Conservation (phyloP, 2,797 vertebrate genomes). For the Cynopterus sphinx region DNA sequence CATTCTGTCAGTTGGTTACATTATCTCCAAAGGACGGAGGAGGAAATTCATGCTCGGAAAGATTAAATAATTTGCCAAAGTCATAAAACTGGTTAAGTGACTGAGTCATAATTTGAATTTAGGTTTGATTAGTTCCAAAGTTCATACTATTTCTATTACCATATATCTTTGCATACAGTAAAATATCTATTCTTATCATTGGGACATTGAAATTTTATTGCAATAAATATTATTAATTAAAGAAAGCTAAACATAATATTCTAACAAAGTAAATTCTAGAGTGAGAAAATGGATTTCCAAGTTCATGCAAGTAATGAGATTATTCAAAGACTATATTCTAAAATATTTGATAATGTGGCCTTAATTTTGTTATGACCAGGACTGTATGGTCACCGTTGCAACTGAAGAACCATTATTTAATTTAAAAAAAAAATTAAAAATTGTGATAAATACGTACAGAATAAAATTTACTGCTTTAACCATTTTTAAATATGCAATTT, state of each 20-base stretch:
- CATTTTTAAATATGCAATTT: background rate
- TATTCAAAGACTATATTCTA: background rate
- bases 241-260: background rate
- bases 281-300: background rate
- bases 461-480: background rate
- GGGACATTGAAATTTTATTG: background rate
- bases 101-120: background rate
- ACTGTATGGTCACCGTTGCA: too few species aligned
- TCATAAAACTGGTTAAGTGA: background rate
- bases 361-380: background rate
- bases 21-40: background rate
- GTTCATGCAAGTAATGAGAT: background rate
- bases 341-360: background rate
- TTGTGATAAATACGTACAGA: background rate
- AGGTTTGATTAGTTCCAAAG: background rate
- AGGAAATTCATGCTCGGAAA: background rate
- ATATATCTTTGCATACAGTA: background rate
- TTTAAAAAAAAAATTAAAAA: background rate
- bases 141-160: background rate
- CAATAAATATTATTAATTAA: background rate
- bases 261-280: background rate
- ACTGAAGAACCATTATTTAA: background rate
- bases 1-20: background rate
- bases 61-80: background rate
- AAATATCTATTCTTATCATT: background rate